These are phyloP conservation scores for Opisthograptis luteolata DNA, from an alignment of 2,888 invertebrate species.

Conservation along the genomic window DNA sequence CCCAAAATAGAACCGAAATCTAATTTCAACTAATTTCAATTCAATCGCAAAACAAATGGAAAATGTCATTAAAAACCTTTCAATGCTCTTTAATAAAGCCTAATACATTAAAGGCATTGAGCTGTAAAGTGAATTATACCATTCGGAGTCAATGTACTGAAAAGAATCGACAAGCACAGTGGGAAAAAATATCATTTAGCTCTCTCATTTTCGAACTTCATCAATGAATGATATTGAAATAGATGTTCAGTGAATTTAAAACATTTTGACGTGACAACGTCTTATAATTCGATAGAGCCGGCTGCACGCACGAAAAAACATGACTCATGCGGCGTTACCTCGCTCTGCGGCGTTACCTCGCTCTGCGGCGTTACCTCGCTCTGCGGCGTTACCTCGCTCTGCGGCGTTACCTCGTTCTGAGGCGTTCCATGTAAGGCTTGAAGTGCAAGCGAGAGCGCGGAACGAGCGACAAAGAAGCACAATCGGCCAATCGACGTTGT, in stretches of 20 bases:
- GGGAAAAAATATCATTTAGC: conserved; percentile 21
- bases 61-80: conserved; percentile 29
- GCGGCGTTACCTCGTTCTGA: too few species aligned
- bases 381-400: too few species aligned
- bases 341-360: too few species aligned
- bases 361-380: too few species aligned
- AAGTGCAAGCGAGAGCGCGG: too few species aligned
- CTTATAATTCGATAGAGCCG: too few species aligned
- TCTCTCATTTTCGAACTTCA: conserved; percentile 30
- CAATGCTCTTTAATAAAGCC: conserved; percentile 43
- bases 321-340: too few species aligned
- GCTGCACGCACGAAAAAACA: too few species aligned
- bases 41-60: conserved; percentile 19
- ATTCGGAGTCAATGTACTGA: conserved; percentile 56
- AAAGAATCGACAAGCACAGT: conserved; percentile 40
- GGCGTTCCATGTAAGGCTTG: too few species aligned
- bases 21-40: conserved; percentile 16
- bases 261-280: too few species aligned
- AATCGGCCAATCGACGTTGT: too few species aligned
- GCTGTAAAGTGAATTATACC: conserved; percentile 54
- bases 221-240: conserved; percentile 69
- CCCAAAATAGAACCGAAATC: conserved; percentile 4
- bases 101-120: conserved; percentile 52
- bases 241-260: conserved; percentile 36
- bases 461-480: too few species aligned